phyloP scores from a whole-genome alignment of 2,888 invertebrate species.

The Nesidiocoris tenuis region DNA sequence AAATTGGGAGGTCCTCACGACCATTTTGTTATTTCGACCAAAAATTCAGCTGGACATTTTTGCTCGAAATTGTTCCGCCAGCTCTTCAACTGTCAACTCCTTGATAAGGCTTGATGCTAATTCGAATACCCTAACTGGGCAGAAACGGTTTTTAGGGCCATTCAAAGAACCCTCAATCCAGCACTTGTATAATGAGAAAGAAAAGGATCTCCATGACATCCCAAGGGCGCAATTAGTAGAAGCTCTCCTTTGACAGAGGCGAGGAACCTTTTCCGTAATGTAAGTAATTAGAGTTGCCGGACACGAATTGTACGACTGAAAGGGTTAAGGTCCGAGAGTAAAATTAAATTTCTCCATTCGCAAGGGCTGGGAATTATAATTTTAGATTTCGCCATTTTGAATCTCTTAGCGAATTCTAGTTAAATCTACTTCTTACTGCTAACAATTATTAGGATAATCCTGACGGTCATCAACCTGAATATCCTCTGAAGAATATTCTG shows the following conservation, averaged over 20 bases:
- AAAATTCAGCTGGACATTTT: neutral
- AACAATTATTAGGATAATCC: neutral
- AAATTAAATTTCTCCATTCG: neutral
- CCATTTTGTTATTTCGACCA: too few species aligned
- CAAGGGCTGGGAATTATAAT: neutral
- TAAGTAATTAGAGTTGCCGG: neutral
- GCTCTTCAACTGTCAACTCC: too few species aligned
- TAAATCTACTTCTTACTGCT: constrained; percentile 3
- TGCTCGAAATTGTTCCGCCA: too few species aligned
- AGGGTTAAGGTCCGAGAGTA: too few species aligned
- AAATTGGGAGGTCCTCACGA: too few species aligned
- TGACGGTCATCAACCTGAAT: too few species aligned
- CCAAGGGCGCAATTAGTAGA: neutral
- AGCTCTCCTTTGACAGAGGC: neutral
- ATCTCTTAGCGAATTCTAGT: too few species aligned
- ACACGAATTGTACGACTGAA: too few species aligned
- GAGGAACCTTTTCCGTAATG: neutral
- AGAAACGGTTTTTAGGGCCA: neutral
- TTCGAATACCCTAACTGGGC: neutral
- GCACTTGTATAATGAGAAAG: neutral
- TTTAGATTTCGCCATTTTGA: too few species aligned
- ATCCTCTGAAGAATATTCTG: too few species aligned
- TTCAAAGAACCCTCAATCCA: neutral
- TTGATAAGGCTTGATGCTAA: too few species aligned
- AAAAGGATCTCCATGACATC: neutral